A percentile compares a stretch with the other conserved stretches of the same genome.
Evolutionary conservation across 2,888 invertebrate genomes (phyloP).

Genomic region (Melanostoma scalare): DNA sequence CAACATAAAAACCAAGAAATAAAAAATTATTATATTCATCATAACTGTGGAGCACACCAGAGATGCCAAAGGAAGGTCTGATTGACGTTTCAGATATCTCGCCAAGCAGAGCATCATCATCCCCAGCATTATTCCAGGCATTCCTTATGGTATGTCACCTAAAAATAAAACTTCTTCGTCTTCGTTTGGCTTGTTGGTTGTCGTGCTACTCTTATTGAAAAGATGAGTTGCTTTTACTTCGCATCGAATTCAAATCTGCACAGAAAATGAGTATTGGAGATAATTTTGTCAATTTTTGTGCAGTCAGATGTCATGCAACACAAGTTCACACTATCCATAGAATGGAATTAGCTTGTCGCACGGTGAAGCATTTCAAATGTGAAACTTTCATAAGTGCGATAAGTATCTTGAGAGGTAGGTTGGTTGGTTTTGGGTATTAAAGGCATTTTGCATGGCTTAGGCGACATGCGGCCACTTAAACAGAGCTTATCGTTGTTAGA

Average conservation of each 20-base stretch:
- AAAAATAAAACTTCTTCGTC: slow-evolving; percentile 64
- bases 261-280: slow-evolving; percentile 47
- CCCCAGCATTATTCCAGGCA: slow-evolving; percentile 43
- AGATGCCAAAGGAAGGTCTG: slow-evolving; percentile 64
- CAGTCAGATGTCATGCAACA: slow-evolving; percentile 70
- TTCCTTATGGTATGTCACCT: slow-evolving; percentile 71
- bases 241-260: too few relatives aligned
- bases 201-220: slow-evolving; percentile 24
- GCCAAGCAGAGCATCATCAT: slow-evolving; percentile 69
- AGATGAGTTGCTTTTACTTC: too few relatives aligned
- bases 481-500: slow-evolving; percentile 51
- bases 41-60: slow-evolving; percentile 46
- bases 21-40: slow-evolving; percentile 48
- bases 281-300: slow-evolving; percentile 73
- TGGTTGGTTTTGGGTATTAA: slow-evolving; percentile 46
- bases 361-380: slow-evolving; percentile 52
- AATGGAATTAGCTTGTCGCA: slow-evolving; percentile 71
- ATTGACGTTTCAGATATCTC: slow-evolving; percentile 72
- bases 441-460: slow-evolving; percentile 46
- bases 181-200: slow-evolving; percentile 12
- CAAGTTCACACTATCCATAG: slow-evolving; percentile 69
- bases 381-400: slow-evolving; percentile 64
- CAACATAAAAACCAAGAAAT: slow-evolving; percentile 15
- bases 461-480: slow-evolving; percentile 56
- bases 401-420: slow-evolving; percentile 59